A percentile compares a stretch with the other conserved stretches of the same genome.
These are phyloP conservation scores for Torymus tubicola DNA, from an alignment of 2,888 invertebrate genomes.

Conservation along the genomic window DNA sequence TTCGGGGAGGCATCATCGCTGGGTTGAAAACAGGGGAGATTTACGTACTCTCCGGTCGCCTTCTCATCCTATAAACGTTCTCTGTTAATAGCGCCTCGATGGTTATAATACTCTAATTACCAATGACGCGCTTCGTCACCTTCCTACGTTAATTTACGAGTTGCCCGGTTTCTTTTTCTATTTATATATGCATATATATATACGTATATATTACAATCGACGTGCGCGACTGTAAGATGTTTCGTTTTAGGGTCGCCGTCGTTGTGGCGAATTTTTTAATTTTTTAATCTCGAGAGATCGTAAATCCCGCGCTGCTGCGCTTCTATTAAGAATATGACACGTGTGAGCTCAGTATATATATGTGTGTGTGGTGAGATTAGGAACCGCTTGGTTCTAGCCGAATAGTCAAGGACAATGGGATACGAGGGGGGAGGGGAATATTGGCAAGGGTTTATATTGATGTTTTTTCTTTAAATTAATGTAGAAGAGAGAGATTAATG, in stretches of 20 bases:
- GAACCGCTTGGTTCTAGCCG: conserved; percentile 16
- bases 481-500: conserved; percentile 1
- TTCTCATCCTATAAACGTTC: conserved; percentile 29
- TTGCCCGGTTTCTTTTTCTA: conserved; percentile 14
- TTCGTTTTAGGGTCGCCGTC: background rate
- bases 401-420: background rate
- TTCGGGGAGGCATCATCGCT: conserved; percentile 44
- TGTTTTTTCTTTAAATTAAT: conserved; percentile 20
- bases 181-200: conserved; percentile 21
- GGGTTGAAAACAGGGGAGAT: no score
- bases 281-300: conserved; percentile 47
- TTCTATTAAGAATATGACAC: conserved; percentile 52
- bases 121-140: conserved; percentile 58
- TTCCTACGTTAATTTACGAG: conserved; percentile 32
- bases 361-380: conserved; percentile 25
- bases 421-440: background rate
- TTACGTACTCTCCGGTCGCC: conserved; percentile 47
- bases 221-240: no score
- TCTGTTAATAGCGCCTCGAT: conserved; percentile 58
- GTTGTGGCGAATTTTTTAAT: conserved; percentile 16
- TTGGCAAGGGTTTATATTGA: conserved; percentile 3
- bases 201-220: conserved; percentile 16
- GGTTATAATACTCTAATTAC: conserved; percentile 62
- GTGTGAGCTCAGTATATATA: background rate
- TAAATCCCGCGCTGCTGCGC: conserved; percentile 41